Evolutionary conservation across 2,113 vertebrate genomes (phyloP), one percentile per base, ranked within the genome.

Genomic region (Odontesthes bonariensis): DNA sequence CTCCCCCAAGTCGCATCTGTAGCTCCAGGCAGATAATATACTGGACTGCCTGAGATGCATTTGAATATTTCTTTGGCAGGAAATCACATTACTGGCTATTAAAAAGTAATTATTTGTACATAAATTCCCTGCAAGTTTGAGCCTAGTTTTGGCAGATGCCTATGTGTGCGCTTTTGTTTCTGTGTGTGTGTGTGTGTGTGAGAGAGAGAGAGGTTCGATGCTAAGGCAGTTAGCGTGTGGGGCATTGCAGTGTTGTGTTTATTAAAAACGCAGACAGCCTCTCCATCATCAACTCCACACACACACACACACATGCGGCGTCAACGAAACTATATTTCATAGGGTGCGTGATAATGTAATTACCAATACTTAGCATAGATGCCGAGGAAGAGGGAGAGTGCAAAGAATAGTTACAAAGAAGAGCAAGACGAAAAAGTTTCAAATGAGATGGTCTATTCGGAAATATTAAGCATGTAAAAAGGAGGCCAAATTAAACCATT

Each of bases 21-120:
- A 89, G 93, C 94, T 94, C 53, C 79, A 89, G 94, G 94, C 94
- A 92, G 83, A 94, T 94, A 95, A 95, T 94, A 95, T 93, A 95
- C 94, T 94, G 93, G 93, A 94, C 94, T 95, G 93, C 91, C 88
- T 92, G 91, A 93, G 93, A 94, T 84, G 92, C 87, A 95, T 95
- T 94, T 95, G 93, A 95, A 95, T 95, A 94, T 94, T 95, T 95
- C 92, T 95, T 94, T 94, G 93, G 93, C 93, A 94, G 92, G 93
- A 94, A 95, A 95, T 94, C 93, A 89, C 89, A 94, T 95, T 95
- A 94, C 88, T 88, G 92, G 89, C 93, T 94, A 95, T 95, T 94
- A 95, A 95, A 95, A 95, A 95, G 94, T 95, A 95, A 95, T 95
- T 95, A 95, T 95, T 94, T 95, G 94, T 94, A 94, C 94, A 94